Evolutionary conservation across 2,113 vertebrate species (phyloP), one percentile per base, ranked within the genome.

Genomic region (Carlito syrichta): DNA sequence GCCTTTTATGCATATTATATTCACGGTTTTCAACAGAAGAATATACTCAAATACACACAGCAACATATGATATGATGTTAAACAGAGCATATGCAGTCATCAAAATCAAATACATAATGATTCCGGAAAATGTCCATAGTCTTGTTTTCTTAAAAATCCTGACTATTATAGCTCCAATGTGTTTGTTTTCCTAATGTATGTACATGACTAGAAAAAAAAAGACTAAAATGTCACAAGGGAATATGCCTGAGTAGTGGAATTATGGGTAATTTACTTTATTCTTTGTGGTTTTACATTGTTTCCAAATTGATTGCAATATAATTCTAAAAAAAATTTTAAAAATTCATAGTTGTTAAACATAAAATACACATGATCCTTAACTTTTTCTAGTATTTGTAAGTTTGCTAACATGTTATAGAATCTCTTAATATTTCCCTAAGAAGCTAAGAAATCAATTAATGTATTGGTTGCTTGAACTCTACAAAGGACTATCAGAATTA

Each of bases 41-140:
- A 92, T 17, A n/a, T 43, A 63, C 78, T 89, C 43, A 86, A 71
- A 89, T 52, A 58, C 23, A 82, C 7, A 79, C 22, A 82, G 0
- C 13, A 79, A 43, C 32, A 16, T 52, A 68, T 63, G 48, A 76
- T 25, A 35, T 6, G 5, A 86, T 8, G 68, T 63, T 43, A 77
- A 62, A 76, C 32, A 40, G n/a, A 78, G 84, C 43, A 35, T 40
- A 16, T 45, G n/a, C 20, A 81, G 54, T 32, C 69, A 84, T 40
- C n/a, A 66, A 91, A 73, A 90, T 62, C 40, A 95, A 96, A 92
- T 76, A 54, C 27, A 85, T 76, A 82, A 79, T 91, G 43, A 92
- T 69, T 54, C 38, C 43, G 78, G 25, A 96, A 95, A 76, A 38
- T 48, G 32, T 17, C 10, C 40, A 14, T 54, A 9, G 71, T 69